These are phyloP conservation scores for Formicarius rufipectus DNA, from an alignment of 2,113 vertebrate genomes.

Conservation along the genomic window DNA sequence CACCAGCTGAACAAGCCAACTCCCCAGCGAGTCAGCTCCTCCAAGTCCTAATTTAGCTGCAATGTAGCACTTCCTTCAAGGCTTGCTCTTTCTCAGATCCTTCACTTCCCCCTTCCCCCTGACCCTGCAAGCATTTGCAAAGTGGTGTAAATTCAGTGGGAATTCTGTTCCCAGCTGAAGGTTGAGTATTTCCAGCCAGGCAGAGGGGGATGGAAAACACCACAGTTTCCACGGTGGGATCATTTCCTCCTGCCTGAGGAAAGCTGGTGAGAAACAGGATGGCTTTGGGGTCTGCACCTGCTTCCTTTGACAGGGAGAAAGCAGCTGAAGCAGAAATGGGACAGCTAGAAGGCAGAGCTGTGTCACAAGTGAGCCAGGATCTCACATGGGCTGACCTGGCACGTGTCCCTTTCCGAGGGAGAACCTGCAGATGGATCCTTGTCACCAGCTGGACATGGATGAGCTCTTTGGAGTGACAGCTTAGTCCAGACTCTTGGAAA, in stretches of 20 bases:
- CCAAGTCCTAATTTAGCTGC: conserved; percentile 3
- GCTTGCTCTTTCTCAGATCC: not conserved
- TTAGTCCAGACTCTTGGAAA: not conserved
- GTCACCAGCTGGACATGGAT: not conserved
- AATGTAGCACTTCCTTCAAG: conserved; percentile 1
- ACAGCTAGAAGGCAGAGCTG: not conserved
- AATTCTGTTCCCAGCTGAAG: conserved; percentile 39
- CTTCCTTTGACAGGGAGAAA: conserved; percentile 8
- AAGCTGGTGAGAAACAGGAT: conserved; percentile 36
- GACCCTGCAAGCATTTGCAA: not conserved
- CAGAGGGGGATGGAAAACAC: conserved; percentile 47
- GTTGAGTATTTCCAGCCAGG: conserved; percentile 23
- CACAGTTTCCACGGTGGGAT: conserved; percentile 24
- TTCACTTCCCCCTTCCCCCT: not conserved
- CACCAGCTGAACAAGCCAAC: not conserved
- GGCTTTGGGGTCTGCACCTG: not conserved
- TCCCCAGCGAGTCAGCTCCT: not conserved
- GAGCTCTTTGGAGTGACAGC: not conserved
- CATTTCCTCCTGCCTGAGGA: conserved; percentile 28
- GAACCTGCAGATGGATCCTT: not conserved
- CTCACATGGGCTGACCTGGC: not conserved
- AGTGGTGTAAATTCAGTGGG: not conserved
- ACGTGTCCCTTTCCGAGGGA: not conserved
- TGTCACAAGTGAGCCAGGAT: not conserved
- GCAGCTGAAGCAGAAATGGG: not conserved